Conservation (phyloP, 2,113 vertebrate genomes). For the Strix uralensis region DNA sequence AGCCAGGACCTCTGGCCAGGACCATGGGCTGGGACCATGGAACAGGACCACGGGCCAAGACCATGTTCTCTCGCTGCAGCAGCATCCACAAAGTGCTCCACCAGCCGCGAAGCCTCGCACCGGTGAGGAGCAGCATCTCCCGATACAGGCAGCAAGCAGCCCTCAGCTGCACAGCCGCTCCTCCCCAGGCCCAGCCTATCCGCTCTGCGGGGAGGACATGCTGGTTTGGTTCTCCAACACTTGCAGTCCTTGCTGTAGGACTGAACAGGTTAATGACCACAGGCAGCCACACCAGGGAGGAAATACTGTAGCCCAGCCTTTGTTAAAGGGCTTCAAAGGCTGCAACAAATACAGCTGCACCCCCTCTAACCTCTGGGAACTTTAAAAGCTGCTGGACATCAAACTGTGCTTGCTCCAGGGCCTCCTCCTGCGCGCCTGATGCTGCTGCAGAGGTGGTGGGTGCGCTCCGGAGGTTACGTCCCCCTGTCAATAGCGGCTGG, state of each 20-base stretch:
- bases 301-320: neutral
- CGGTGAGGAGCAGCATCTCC: neutral
- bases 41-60: too few species aligned
- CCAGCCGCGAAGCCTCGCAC: rapidly evolving
- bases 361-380: neutral
- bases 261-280: too few species aligned
- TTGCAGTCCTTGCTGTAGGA: neutral
- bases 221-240: neutral
- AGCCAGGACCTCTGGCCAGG: too few species aligned
- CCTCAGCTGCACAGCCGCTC: neutral
- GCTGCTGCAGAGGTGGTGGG: neutral
- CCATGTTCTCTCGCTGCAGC: rapidly evolving
- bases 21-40: too few species aligned
- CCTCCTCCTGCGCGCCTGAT: neutral
- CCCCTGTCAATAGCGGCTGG: neutral
- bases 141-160: rapidly evolving
- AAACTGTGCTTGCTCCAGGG: neutral
- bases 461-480: neutral
- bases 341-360: too few species aligned
- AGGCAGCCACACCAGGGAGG: rapidly evolving
- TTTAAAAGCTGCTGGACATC: neutral
- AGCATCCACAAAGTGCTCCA: rapidly evolving
- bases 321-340: neutral
- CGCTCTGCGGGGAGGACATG: rapidly evolving
- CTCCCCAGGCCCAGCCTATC: rapidly evolving